phyloP scores from a whole-genome alignment of 2,797 vertebrate genomes.

The Chiroxiphia lanceolata region DNA sequence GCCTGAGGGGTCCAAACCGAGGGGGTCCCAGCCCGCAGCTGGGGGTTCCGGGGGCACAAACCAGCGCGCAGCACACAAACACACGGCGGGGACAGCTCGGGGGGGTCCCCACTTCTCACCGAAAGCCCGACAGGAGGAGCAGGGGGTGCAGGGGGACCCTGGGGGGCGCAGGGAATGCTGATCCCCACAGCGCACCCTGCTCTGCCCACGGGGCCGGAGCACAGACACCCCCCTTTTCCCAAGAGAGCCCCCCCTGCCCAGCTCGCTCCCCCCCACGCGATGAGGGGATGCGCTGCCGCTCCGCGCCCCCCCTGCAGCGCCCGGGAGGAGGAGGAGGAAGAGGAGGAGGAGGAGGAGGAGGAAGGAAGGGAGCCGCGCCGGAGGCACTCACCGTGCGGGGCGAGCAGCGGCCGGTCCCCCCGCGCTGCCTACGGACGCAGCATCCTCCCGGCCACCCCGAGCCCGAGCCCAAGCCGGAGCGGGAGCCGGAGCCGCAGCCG shows the following conservation, averaged over 20 bases:
- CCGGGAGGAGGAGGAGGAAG: background rate
- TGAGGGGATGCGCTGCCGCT: background rate
- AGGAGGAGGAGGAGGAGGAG: background rate
- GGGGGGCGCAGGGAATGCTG: background rate
- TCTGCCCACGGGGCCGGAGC: background rate
- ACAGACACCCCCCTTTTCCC: background rate
- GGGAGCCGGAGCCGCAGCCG: constrained; percentile 2
- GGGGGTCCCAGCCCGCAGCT: background rate
- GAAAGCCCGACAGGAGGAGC: too few species aligned
- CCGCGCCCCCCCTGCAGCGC: background rate
- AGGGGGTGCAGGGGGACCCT: background rate
- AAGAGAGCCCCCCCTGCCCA: background rate
- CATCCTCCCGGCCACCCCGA: background rate
- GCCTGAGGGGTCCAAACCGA: background rate
- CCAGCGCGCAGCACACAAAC: background rate
- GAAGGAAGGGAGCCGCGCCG: background rate
- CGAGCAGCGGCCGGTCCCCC: background rate
- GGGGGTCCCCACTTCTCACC: background rate
- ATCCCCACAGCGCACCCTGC: background rate
- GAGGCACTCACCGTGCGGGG: constrained; percentile 65
- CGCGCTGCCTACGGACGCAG: background rate
- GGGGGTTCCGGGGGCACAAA: background rate
- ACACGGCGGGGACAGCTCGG: background rate
- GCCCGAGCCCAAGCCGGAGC: background rate
- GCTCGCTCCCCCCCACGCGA: background rate